These are phyloP conservation scores for Oenanthe melanoleuca DNA, from an alignment of 2,113 vertebrate species.

Conservation along the genomic window DNA sequence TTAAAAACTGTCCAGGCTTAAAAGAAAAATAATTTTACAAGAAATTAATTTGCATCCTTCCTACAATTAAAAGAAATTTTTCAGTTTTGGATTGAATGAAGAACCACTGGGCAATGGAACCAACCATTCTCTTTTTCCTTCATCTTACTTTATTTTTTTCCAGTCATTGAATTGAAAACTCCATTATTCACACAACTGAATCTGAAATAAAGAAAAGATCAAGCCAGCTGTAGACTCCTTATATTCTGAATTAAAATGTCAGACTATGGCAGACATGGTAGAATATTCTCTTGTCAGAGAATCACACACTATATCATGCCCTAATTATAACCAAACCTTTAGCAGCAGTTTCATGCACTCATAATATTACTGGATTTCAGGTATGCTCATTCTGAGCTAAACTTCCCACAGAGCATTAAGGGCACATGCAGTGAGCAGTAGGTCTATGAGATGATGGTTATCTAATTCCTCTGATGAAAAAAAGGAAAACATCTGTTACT, in stretches of 20 bases:
- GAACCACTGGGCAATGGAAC: not conserved
- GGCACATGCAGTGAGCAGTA: not conserved
- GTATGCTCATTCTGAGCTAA: not conserved
- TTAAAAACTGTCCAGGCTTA: not conserved
- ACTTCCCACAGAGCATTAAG: conserved; percentile 25
- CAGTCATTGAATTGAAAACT: conserved; percentile 7
- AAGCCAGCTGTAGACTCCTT: conserved; percentile 11
- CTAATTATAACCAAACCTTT: conserved; percentile 48
- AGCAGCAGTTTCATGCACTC: conserved; percentile 19
- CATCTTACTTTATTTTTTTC: not conserved
- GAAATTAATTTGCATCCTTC: not conserved
- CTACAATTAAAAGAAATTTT: not conserved
- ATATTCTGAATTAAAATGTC: conserved; percentile 36
- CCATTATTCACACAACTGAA: conserved; percentile 25
- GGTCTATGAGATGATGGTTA: not conserved
- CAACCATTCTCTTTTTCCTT: not conserved
- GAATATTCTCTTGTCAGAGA: conserved; percentile 18
- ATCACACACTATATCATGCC: not conserved
- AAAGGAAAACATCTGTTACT: not conserved
- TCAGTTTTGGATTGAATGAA: not conserved
- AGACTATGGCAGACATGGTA: not conserved
- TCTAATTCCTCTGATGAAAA: not conserved
- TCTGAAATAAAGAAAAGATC: conserved; percentile 42
- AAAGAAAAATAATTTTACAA: not conserved
- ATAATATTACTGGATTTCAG: conserved; percentile 18